These are phyloP conservation scores for Sebastes nivosus DNA, from an alignment of 2,797 vertebrate genomes.

Conservation along the genomic window DNA sequence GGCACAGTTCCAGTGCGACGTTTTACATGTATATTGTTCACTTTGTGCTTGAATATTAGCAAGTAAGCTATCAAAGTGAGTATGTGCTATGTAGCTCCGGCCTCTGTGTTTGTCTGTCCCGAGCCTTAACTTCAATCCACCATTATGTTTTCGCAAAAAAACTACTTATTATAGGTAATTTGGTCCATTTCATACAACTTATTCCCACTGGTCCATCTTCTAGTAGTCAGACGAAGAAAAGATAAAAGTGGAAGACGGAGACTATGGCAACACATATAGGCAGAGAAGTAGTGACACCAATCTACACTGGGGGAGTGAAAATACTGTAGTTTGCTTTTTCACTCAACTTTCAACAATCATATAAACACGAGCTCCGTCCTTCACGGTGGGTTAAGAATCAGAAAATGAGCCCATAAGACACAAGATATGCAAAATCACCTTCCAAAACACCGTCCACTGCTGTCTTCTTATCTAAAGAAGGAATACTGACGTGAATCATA, in stretches of 20 bases:
- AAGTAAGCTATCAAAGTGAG: background rate
- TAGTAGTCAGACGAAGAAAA: slow-evolving; percentile 8
- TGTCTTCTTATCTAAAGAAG: slow-evolving; percentile 24
- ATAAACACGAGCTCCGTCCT: background rate
- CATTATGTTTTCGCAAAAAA: background rate
- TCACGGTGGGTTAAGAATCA: background rate
- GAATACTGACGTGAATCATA: slow-evolving; percentile 61
- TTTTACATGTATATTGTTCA: background rate
- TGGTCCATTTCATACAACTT: slow-evolving; percentile 9
- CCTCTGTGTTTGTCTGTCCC: background rate
- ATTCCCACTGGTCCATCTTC: slow-evolving; percentile 12
- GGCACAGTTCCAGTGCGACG: background rate
- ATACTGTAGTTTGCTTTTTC: background rate
- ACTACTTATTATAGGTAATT: background rate
- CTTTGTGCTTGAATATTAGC: background rate
- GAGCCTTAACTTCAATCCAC: background rate
- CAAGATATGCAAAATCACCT: slow-evolving; percentile 95
- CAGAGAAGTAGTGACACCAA: slow-evolving; percentile 1
- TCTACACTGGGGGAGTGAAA: background rate
- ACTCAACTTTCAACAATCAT: slow-evolving; percentile 1
- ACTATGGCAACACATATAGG: background rate
- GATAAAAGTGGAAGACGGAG: slow-evolving; percentile 10
- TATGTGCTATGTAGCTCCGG: background rate
- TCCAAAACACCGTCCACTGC: slow-evolving; percentile 38
- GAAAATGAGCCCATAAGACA: slow-evolving; percentile 76